Conservation (phyloP, 2,888 invertebrate genomes). For the Anthrax anthrax region DNA sequence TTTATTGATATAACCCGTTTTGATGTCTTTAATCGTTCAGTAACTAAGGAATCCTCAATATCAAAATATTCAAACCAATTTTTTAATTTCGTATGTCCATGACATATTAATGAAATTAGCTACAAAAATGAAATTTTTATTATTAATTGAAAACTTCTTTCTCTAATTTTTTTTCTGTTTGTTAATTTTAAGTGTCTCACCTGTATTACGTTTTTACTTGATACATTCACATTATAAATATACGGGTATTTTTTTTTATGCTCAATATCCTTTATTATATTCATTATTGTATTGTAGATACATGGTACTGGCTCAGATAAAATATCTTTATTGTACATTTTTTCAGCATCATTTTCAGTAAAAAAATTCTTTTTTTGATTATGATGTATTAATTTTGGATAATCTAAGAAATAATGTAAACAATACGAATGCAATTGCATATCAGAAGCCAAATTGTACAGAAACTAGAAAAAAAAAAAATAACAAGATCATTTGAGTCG, state of each 20-base stretch:
- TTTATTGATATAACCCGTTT: slow-evolving; percentile 24
- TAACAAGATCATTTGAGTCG: no score
- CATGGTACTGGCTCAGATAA: slow-evolving; percentile 40
- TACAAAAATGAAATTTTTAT: slow-evolving; percentile 9
- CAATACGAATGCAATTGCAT: slow-evolving; percentile 54
- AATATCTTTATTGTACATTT: slow-evolving; percentile 41
- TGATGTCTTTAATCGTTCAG: slow-evolving; percentile 18
- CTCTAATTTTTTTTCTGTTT: no score
- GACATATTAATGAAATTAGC: slow-evolving; percentile 25
- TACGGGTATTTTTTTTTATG: slow-evolving; percentile 53
- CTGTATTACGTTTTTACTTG: slow-evolving; percentile 59
- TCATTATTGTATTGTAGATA: slow-evolving; percentile 55
- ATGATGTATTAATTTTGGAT: slow-evolving; percentile 46
- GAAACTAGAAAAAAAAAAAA: slow-evolving; percentile 33
- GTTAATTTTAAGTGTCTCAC: slow-evolving; percentile 34
- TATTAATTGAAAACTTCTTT: no score
- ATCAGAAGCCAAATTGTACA: slow-evolving; percentile 65
- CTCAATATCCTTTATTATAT: slow-evolving; percentile 42
- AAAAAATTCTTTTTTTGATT: slow-evolving; percentile 18
- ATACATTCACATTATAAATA: slow-evolving; percentile 55
- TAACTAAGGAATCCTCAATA: slow-evolving; percentile 21
- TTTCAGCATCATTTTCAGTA: slow-evolving; percentile 40
- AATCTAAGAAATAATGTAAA: slow-evolving; percentile 76
- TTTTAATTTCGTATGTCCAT: slow-evolving; percentile 25
- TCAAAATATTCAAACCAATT: slow-evolving; percentile 28